A percentile compares a stretch with the other conserved stretches of the same genome.
These are phyloP conservation scores for Gerris lacustris DNA, from an alignment of 2,888 invertebrate species.

Conservation along the genomic window DNA sequence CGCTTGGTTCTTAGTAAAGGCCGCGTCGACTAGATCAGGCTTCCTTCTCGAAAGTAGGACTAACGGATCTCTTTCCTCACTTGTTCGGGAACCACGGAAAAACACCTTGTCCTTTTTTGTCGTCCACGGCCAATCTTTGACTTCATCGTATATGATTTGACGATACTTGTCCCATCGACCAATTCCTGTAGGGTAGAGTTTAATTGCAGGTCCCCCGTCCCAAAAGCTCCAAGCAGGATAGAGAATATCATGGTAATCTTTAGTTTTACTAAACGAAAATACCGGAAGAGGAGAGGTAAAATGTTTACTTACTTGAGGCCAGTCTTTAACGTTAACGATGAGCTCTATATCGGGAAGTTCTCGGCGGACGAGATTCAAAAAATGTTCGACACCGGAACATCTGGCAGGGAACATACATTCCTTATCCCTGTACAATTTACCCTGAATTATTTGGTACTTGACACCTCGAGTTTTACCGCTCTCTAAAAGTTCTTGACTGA, in stretches of 20 bases:
- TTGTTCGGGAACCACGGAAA: conserved; percentile 90
- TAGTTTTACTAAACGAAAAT: conserved; percentile 91
- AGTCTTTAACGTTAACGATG: conserved; percentile 79
- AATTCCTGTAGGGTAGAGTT: conserved; percentile 81
- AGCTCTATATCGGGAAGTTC: conserved; percentile 73
- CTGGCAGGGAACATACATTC: conserved; percentile 86
- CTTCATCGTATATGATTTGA: conserved; percentile 52
- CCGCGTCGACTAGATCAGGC: conserved; percentile 74
- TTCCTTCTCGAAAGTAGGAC: conserved; percentile 62
- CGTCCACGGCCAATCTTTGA: conserved; percentile 59
- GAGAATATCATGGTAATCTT: conserved; percentile 77
- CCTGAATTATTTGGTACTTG: conserved; percentile 70
- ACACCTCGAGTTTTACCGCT: conserved; percentile 50
- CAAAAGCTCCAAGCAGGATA: conserved; percentile 97
- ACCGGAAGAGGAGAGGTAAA: conserved; percentile 58
- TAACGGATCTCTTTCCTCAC: conserved; percentile 76
- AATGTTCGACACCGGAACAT: conserved; percentile 83
- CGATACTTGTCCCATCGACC: conserved; percentile 87
- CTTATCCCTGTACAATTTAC: conserved; percentile 65
- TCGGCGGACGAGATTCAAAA: conserved; percentile 54
- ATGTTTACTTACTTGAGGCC: conserved; percentile 67
- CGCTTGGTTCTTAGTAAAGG: conserved; percentile 95
- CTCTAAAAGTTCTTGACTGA: conserved; percentile 52
- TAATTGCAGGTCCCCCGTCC: conserved; percentile 95
- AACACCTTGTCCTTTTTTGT: conserved; percentile 60